Base-by-base conservation (phyloP, 2,113 vertebrate species). In the Scomber scombrus region DNA sequence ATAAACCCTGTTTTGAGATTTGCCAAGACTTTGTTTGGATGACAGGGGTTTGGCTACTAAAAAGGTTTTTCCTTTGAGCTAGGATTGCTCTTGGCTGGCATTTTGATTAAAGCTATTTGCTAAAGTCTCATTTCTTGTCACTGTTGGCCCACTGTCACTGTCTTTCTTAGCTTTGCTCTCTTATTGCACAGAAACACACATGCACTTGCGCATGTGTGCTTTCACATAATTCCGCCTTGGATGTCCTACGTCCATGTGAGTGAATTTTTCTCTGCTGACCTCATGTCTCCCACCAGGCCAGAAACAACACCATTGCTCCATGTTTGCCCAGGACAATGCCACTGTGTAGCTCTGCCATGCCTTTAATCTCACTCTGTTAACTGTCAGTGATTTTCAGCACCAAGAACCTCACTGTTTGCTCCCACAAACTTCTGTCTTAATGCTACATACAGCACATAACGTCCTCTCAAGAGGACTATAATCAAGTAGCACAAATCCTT, bases 191-290 rank as follows among this genome's bases (percentile, higher is more conserved):
- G 46, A 50, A 11, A 54, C 16, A 23, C 52, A 61, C 34, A 75
- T 60, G 55, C 46, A 63, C 78, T 63, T 71, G 26, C 10, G 6
- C 74, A 74, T 58, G 23, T 71, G 45, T 18, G 13, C 73, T 75
- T 81, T 63, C 85, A 76, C 69, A 80, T 66, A 75, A 77, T 88
- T 89, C 79, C 87, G 90, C 77, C 82, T 79, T 89, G 73, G 82
- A 85, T 87, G 90, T 87, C 80, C 81, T 12, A 56, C 8, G 76
- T 92, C 83, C 85, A 85, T 93, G 87, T 85, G 83, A 91, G 88
- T 87, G 88, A 29, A 94, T 93, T 90, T 94, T 93, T 94, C 89
- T 84, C 52, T 55, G 78, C 91, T 95, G 93, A 95, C 93, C 83
- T 94, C 89, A 95, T 86, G 91, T 94, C 92, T 93, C 81, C 57